These are phyloP conservation scores for Platanista minor DNA, from an alignment of 2,113 vertebrate species.

Conservation along the genomic window DNA sequence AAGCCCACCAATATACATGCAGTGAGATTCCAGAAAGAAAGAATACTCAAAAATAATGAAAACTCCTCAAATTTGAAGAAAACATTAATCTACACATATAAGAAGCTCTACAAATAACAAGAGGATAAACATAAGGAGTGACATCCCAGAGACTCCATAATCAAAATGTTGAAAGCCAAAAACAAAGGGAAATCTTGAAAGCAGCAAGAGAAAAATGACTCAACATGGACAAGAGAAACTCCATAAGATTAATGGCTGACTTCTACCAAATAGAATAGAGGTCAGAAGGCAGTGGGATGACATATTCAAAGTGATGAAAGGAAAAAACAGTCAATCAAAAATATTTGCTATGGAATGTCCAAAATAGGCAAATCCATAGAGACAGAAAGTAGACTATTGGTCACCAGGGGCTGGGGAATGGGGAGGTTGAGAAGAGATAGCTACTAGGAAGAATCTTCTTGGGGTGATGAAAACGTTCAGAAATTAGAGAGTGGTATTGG, in stretches of 20 bases:
- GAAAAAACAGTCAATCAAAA: not conserved
- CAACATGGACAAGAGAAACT: not conserved
- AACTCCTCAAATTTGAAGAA: not conserved
- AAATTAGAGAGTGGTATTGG: not conserved
- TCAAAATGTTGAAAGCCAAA: constrained; percentile 14
- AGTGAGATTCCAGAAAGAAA: not conserved
- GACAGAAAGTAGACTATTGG: not conserved
- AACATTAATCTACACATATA: not conserved
- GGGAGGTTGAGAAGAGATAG: not conserved
- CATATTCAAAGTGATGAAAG: not conserved
- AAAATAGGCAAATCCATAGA: not conserved
- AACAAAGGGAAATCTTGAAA: constrained; percentile 9
- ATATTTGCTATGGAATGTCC: not conserved
- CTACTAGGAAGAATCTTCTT: not conserved
- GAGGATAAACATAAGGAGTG: not conserved
- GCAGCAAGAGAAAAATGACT: constrained; percentile 30
- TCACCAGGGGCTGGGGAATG: not conserved
- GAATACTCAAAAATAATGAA: constrained; percentile 13
- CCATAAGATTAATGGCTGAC: not conserved
- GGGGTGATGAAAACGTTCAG: not conserved
- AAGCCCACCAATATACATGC: not conserved
- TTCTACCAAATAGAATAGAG: constrained; percentile 25
- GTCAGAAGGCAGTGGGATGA: not conserved
- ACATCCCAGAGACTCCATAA: not conserved
- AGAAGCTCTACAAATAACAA: constrained; percentile 28